These are phyloP conservation scores for Oreohelix idahoensis DNA, from an alignment of 1,140 invertebrate species.

Conservation along the genomic window DNA sequence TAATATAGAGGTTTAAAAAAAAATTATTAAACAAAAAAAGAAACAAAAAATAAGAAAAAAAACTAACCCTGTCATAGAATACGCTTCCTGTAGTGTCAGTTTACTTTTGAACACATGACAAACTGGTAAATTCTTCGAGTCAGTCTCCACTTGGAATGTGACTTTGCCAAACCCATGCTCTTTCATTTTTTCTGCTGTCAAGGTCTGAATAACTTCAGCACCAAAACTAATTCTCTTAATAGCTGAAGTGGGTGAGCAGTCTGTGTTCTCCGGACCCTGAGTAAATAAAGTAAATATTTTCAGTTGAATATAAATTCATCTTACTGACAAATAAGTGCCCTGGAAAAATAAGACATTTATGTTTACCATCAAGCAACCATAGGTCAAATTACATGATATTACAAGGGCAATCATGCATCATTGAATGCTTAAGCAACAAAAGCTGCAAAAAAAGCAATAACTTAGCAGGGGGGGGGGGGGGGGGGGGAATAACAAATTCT, in stretches of 20 bases:
- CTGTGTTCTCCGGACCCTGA: constrained; percentile 81
- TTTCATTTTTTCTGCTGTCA: constrained; percentile 90
- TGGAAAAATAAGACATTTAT: too few species aligned
- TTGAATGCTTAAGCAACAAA: too few species aligned
- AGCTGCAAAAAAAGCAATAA: too few species aligned
- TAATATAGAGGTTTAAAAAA: too few species aligned
- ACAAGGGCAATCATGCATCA: too few species aligned
- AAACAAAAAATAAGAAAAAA: not conserved
- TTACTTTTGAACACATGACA: constrained; percentile 79
- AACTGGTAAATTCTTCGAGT: constrained; percentile 75
- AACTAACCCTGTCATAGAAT: constrained; percentile 78
- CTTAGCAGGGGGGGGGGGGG: too few species aligned
- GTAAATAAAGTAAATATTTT: not conserved
- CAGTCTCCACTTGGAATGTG: constrained; percentile 83
- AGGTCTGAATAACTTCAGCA: constrained; percentile 85
- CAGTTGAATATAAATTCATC: too few species aligned
- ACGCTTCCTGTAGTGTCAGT: constrained; percentile 81
- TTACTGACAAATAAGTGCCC: too few species aligned
- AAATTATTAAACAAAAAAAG: too few species aligned
- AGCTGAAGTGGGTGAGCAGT: constrained; percentile 83
- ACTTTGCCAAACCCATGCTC: constrained; percentile 85
- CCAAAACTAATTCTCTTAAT: constrained; percentile 84
- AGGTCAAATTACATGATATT: too few species aligned
- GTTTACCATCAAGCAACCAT: too few species aligned
- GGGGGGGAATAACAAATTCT: too few species aligned